Conservation (phyloP, 2,888 invertebrate species). For the Brachyptera risi region DNA sequence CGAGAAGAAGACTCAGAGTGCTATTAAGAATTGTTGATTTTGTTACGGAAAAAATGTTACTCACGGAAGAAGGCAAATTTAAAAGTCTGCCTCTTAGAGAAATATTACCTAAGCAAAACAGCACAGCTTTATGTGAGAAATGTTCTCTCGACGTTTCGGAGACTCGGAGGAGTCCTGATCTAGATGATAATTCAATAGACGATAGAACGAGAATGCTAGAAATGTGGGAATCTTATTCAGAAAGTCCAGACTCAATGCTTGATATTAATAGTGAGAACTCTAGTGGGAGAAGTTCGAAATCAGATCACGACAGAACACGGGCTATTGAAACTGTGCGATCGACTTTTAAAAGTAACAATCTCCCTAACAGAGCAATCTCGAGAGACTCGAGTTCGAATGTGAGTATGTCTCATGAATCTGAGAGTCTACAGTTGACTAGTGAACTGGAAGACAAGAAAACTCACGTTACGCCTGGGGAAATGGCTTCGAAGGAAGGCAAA, state of each 20-base stretch:
- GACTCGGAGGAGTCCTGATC: not conserved
- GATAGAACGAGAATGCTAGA: not conserved
- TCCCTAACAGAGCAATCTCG: not conserved
- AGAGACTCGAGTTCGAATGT: not conserved
- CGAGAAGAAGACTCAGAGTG: constrained; percentile 43
- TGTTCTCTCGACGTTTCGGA: no score
- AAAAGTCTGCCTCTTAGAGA: constrained; percentile 44
- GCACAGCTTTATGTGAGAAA: no score
- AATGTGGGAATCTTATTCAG: not conserved
- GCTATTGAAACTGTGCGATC: not conserved
- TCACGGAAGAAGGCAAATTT: constrained; percentile 51
- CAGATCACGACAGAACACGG: not conserved
- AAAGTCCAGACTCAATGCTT: not conserved
- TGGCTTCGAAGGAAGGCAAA: not conserved
- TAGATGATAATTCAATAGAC: not conserved
- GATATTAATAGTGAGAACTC: not conserved
- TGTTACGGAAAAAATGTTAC: constrained; percentile 54
- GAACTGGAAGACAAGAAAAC: not conserved
- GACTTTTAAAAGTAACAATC: not conserved
- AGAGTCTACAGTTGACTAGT: not conserved
- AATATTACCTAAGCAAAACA: not conserved
- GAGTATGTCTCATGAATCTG: not conserved
- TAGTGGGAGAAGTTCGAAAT: not conserved
- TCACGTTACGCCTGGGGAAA: not conserved
- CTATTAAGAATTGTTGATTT: constrained; percentile 53